Conservation (phyloP, 2,797 vertebrate genomes). For the Momotus momota region DNA sequence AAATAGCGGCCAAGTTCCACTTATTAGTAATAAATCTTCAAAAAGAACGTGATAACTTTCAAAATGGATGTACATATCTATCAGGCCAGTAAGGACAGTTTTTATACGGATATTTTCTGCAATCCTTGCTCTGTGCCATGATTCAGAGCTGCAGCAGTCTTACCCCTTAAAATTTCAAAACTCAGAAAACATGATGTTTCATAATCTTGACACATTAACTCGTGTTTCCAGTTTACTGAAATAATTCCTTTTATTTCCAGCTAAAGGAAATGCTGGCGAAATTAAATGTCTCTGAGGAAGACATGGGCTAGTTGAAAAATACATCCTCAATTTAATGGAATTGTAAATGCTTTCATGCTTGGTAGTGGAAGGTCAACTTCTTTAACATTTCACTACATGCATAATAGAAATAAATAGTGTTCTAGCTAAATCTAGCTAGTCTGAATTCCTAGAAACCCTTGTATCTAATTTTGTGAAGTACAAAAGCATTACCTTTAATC, state of each 20-base stretch:
- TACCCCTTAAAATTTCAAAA: neutral
- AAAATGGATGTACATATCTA: neutral
- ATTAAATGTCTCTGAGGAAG: neutral
- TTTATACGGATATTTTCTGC: neutral
- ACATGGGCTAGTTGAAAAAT: neutral
- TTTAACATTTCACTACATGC: neutral
- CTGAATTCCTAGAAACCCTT: constrained; percentile 30
- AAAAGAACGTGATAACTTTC: neutral
- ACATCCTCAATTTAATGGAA: neutral
- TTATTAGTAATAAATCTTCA: neutral
- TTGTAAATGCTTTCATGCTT: constrained; percentile 7
- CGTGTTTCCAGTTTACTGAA: neutral
- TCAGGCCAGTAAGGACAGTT: neutral
- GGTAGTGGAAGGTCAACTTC: neutral
- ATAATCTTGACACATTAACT: neutral
- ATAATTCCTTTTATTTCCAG: neutral
- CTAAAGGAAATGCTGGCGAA: constrained; percentile 4
- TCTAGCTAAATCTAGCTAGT: neutral
- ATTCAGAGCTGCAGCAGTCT: neutral
- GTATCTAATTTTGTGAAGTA: constrained; percentile 12
- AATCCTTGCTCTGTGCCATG: neutral
- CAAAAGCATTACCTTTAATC: constrained; percentile 37
- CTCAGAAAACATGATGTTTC: neutral
- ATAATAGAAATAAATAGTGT: neutral
- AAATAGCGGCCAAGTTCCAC: neutral